Percentiles rank a stretch among this genome's conserved stretches.
These are phyloP conservation scores for Dryobates pubescens DNA, from an alignment of 2,797 vertebrate species.

Conservation along the genomic window DNA sequence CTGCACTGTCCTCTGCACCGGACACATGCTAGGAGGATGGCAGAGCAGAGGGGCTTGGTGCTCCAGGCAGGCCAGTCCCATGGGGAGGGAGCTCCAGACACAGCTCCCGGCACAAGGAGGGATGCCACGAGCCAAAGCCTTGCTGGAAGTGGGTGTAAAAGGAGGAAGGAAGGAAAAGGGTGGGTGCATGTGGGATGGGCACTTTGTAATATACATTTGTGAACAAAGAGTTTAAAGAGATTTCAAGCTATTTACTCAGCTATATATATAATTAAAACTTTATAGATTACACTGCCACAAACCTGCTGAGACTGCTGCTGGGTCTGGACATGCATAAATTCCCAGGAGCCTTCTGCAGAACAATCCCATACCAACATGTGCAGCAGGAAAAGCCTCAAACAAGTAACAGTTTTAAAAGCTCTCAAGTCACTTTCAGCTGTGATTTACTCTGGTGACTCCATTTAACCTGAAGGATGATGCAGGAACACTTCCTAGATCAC, in stretches of 20 bases:
- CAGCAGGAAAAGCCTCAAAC: slow-evolving; percentile 37
- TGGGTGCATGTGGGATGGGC: slow-evolving; percentile 35
- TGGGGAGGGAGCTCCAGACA: not conserved
- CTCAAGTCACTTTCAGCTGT: slow-evolving; percentile 27
- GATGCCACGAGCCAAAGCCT: slow-evolving; percentile 49
- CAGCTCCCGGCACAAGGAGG: not conserved
- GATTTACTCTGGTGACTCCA: slow-evolving; percentile 18
- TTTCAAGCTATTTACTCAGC: slow-evolving; percentile 66
- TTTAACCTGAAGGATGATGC: not conserved
- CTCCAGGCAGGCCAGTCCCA: not conserved
- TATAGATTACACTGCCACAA: not conserved
- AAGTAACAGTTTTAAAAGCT: slow-evolving; percentile 8
- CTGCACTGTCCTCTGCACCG: not conserved
- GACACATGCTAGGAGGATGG: fast-evolving
- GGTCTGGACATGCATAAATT: not conserved
- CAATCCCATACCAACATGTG: not conserved
- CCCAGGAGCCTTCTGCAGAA: slow-evolving; percentile 8
- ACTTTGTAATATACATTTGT: slow-evolving; percentile 12
- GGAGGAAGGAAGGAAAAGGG: slow-evolving; percentile 39
- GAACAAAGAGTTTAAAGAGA: slow-evolving; percentile 70
- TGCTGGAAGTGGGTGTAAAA: slow-evolving; percentile 63
- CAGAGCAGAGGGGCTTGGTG: not conserved
- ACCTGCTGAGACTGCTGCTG: not conserved
- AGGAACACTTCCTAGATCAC: slow-evolving; percentile 3
- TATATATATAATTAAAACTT: slow-evolving; percentile 1